Evolutionary conservation across 2,797 vertebrate species (phyloP), one percentile per base, ranked within the genome.

Genomic region (Apogon talboti): DNA sequence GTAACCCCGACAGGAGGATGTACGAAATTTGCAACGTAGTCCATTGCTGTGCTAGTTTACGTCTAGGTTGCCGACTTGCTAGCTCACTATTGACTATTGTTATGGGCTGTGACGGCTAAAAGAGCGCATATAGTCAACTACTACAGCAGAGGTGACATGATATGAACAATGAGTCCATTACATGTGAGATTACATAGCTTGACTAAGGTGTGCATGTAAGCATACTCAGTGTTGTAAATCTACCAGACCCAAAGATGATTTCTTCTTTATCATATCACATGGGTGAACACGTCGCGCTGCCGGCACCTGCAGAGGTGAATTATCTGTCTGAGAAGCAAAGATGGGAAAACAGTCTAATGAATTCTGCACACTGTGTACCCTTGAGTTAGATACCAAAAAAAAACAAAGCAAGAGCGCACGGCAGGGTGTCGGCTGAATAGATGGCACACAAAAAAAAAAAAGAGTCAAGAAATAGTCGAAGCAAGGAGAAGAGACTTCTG

Each of bases 361-460:
- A 83, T 78, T 87, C 68, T 33, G 41, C 21, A 3, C 33, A 43
- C 14, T 13, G 56, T 65, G 60, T 52, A 53, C 68, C 63, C 73
- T 66, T 59, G 65, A 78, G 80, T 87, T 58, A 66, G 59, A 71
- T 58, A 78, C 63, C 33, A 28, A 82, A 74, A 86, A 28, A 82
- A 74, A 86, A 84, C 58, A 86, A 86, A 90, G 80, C 64, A 54
- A 54, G 62, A 57, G 40, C 51, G 71, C 41, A 16, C 52, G 49
- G 79, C 78, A 56, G 80, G 84, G 81, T 71, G 69, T 84, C 79
- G 64, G 79, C 77, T 74, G 64, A 46, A 73, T 46, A 81, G 71
- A 61, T 16, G 63, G 62, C 55, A 42, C 11, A 57, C 73, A 71
- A 67, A 76, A 73, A 50, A 57, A 74, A 71, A 67, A 76, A 73